Base-by-base conservation (phyloP, 2,888 invertebrate genomes). In the Alviniconcha strummeri region DNA sequence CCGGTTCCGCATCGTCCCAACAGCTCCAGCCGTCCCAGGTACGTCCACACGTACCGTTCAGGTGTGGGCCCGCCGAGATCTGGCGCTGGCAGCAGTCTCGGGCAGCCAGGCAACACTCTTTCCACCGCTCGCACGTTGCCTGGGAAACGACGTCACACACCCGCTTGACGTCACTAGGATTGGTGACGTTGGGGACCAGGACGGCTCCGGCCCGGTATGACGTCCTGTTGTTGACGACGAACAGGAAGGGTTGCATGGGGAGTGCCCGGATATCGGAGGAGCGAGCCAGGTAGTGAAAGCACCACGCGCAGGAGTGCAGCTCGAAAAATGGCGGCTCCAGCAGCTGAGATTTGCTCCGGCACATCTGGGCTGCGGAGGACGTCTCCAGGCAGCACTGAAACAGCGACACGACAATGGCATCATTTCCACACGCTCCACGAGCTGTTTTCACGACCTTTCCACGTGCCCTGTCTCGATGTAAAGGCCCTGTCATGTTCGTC, bases 11-110 rank as follows among this genome's bases (percentile, higher is more conserved):
- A 75, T 89, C 90, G 64, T 88, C 88, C 90, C 91, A 92, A 81
- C 91, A 92, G 8, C 88, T 86, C 86, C 88, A 92, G 5, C 91
- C 91, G 64, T 91, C 91, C 90, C 91, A 92, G 54, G 91, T 91
- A 13, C 90, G 86, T 2, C 87, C 88, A 78, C 91, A 92, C 15
- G 87, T 85, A 15, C 84, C 82, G 72, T 88, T 87, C n/a, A 71
- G 67, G 1, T 64, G 69, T 1, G 84, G 84, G 9, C 82, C 83
- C 3, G 83, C 71, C 13, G 74, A 72, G 6, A 87, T 60, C 77
- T 90, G 91, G 55, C 81, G 76, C 57, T 85, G 57, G 82, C 90
- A 90, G 84, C 91, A 91, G 9, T 83, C 77, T 76, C 87, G 84
- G 2, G 91, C 90, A 9, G 85, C 87, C 8, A 69, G 54, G 80